phyloP scores from a whole-genome alignment of 2,113 vertebrate genomes.

The Dolichallabes microphthalmus region DNA sequence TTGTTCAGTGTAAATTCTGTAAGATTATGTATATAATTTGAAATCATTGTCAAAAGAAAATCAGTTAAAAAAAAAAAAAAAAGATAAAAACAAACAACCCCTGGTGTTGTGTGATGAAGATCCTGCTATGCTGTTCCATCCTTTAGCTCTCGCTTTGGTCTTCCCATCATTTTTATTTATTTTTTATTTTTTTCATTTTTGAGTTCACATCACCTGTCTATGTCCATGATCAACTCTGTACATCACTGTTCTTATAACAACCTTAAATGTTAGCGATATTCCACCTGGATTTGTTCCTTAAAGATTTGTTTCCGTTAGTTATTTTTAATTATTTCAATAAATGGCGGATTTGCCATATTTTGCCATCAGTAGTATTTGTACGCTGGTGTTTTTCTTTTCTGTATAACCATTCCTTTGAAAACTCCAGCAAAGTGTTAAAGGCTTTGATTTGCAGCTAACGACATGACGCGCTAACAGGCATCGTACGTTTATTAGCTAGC shows the following conservation, averaged over 20 bases:
- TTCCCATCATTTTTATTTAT: background rate
- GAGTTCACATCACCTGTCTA: constrained; percentile 4
- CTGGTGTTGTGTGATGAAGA: constrained; percentile 52
- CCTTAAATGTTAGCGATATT: constrained; percentile 43
- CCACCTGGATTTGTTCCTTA: constrained; percentile 49
- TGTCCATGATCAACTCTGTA: constrained; percentile 43
- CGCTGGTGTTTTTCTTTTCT: background rate
- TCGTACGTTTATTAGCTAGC: background rate
- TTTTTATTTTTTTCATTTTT: constrained; percentile 30
- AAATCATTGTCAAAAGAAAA: constrained; percentile 33
- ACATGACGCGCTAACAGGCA: background rate
- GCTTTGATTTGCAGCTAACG: too few species aligned
- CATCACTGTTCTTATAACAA: constrained; percentile 41
- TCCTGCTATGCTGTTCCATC: constrained; percentile 39
- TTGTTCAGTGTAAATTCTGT: constrained; percentile 62
- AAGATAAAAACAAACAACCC: constrained; percentile 42
- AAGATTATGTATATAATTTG: constrained; percentile 64
- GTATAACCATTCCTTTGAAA: background rate
- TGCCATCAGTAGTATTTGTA: constrained; percentile 34
- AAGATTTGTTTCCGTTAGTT: constrained; percentile 56
- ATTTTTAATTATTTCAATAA: constrained; percentile 71
- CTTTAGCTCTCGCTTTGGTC: background rate
- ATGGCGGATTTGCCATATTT: constrained; percentile 65
- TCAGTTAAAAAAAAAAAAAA: background rate
- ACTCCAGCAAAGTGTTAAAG: background rate